A percentile compares a stretch with the other conserved stretches of the same genome.
These are phyloP conservation scores for Agrotis ipsilon DNA, from an alignment of 2,888 invertebrate species.

Conservation along the genomic window DNA sequence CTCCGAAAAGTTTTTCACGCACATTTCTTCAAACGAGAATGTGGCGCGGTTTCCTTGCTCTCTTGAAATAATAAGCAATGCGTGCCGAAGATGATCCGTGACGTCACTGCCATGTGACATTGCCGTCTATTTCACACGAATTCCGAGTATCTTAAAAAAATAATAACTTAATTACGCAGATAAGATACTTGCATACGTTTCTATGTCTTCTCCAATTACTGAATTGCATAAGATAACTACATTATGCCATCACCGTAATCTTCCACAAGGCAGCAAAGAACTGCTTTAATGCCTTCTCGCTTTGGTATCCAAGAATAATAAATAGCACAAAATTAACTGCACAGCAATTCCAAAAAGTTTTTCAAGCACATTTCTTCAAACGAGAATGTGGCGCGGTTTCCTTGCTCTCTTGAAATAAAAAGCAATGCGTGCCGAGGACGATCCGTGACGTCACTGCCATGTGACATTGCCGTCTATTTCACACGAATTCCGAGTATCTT, in stretches of 20 bases:
- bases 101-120: slow-evolving; percentile 83
- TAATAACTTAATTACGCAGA: too few relatives aligned
- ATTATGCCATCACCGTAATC: too few relatives aligned
- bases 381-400: slow-evolving; percentile 61
- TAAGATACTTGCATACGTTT: too few relatives aligned
- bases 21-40: slow-evolving; percentile 50
- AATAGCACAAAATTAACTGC: slow-evolving; percentile 2
- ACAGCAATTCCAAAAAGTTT: slow-evolving; percentile 16
- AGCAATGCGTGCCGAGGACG: slow-evolving; percentile 69
- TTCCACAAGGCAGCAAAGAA: too few relatives aligned
- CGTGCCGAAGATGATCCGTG: slow-evolving; percentile 71
- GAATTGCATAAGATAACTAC: too few relatives aligned
- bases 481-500: too few relatives aligned
- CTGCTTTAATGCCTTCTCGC: too few relatives aligned
- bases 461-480: slow-evolving; percentile 84
- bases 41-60: slow-evolving; percentile 61
- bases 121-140: slow-evolving; percentile 81
- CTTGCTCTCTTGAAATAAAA: slow-evolving; percentile 73
- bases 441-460: slow-evolving; percentile 79
- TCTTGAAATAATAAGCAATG: slow-evolving; percentile 74
- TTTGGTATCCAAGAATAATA: slow-evolving; percentile 11
- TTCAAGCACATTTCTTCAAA: slow-evolving; percentile 37
- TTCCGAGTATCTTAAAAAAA: too few relatives aligned
- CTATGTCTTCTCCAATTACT: too few relatives aligned
- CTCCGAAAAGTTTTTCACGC: slow-evolving; percentile 30